Evolutionary conservation across 2,113 vertebrate species (phyloP).

Genomic region (Crotalus helleri): DNA sequence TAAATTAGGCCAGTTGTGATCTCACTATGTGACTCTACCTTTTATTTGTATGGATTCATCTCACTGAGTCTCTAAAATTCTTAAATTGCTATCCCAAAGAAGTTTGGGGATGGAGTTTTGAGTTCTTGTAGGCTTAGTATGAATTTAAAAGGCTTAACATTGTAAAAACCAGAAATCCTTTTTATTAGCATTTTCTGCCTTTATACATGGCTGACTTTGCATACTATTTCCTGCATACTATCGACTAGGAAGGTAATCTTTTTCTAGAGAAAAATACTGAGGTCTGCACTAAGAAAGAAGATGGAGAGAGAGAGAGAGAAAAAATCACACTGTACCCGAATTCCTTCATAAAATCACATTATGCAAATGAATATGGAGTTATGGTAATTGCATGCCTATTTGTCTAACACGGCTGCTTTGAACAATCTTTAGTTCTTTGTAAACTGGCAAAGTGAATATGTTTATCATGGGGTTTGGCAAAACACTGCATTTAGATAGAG

Average conservation of each 20-base stretch:
- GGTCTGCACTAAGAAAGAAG: background rate
- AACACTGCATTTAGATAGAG: background rate
- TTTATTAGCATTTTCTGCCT: background rate
- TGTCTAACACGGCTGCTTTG: constrained; percentile 13
- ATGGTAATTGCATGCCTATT: constrained; percentile 10
- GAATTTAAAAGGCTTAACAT: background rate
- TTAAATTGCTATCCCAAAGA: background rate
- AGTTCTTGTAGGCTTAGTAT: background rate
- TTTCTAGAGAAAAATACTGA: background rate
- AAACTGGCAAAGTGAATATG: constrained; percentile 13
- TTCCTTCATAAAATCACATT: background rate
- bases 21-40: background rate
- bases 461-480: constrained; percentile 7
- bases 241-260: background rate
- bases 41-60: background rate
- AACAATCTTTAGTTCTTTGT: constrained; percentile 8
- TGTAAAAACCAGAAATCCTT: background rate
- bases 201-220: background rate
- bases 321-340: background rate
- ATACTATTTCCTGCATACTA: background rate
- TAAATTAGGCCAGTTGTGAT: background rate
- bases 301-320: background rate
- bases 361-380: background rate
- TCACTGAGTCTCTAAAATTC: background rate
- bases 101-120: background rate